Conservation (phyloP, 1,140 invertebrate species). For the Eumeta japonica region DNA sequence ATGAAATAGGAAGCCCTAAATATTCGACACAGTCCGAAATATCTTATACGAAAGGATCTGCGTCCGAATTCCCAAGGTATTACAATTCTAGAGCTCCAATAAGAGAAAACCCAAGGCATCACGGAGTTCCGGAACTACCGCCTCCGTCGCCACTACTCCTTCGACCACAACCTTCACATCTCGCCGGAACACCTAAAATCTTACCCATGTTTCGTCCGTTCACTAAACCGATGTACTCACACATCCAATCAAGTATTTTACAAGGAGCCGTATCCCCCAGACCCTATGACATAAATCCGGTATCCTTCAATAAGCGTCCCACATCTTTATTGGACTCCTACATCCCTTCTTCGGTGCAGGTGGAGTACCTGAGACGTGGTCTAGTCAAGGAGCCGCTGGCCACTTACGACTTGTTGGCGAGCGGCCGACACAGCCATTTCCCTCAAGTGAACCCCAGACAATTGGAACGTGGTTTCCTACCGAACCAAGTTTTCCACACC, state of each 20-base stretch:
- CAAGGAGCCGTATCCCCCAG: conserved; percentile 22
- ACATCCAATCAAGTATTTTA: too few species aligned
- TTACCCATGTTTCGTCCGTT: conserved; percentile 36
- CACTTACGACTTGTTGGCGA: conserved; percentile 44
- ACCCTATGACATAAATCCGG: conserved; percentile 24
- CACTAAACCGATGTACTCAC: conserved; percentile 26
- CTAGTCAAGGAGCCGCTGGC: conserved; percentile 42
- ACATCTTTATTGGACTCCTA: conserved; percentile 50
- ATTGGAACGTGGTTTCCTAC: conserved; percentile 49
- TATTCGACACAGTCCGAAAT: conserved; percentile 27
- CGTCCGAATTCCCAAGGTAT: conserved; percentile 27
- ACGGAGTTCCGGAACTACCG: conserved; percentile 26
- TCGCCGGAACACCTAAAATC: conserved; percentile 39
- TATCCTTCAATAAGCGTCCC: conserved; percentile 33
- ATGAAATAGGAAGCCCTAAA: conserved; percentile 23
- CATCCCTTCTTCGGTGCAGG: conserved; percentile 46
- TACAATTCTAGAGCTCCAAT: conserved; percentile 33
- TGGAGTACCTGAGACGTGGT: conserved; percentile 51
- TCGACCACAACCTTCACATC: conserved; percentile 31
- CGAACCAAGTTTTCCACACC: conserved; percentile 53
- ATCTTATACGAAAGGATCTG: conserved; percentile 18
- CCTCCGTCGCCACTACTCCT: conserved; percentile 35
- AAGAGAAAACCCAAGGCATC: conserved; percentile 28
- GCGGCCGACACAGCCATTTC: conserved; percentile 22
- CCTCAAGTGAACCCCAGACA: conserved; percentile 26